Conservation (phyloP, 2,113 vertebrate genomes). For the Hoplias malabaricus region DNA sequence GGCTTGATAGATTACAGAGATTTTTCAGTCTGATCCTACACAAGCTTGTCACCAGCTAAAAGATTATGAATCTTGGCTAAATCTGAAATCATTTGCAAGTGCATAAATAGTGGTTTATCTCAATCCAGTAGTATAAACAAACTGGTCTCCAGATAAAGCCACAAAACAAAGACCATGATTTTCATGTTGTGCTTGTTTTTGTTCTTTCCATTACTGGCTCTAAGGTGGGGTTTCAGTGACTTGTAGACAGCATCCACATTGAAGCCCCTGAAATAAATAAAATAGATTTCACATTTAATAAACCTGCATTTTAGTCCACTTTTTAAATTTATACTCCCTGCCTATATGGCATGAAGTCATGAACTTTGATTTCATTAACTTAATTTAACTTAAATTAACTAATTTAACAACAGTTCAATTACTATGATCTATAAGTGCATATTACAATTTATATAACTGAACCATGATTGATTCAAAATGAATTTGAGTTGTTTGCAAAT, state of each 20-base stretch:
- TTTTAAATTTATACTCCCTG: not conserved
- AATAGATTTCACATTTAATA: not conserved
- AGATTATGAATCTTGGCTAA: not conserved
- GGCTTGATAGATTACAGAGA: not conserved
- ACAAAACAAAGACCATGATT: not conserved
- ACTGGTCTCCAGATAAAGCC: not conserved
- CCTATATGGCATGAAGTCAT: not conserved
- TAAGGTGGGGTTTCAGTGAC: not conserved
- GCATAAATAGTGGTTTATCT: conserved; percentile 3
- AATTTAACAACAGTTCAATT: no score
- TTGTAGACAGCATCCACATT: not conserved
- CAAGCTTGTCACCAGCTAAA: not conserved
- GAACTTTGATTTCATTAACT: not conserved
- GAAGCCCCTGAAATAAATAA: not conserved
- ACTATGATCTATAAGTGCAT: not conserved
- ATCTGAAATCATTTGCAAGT: not conserved
- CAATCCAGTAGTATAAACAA: conserved; percentile 1
- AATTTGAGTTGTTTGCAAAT: no score
- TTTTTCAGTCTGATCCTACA: not conserved
- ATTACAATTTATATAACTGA: not conserved
- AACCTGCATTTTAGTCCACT: not conserved
- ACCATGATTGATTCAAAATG: not conserved
- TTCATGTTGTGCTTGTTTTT: conserved; percentile 16
- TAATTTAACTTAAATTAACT: no score
- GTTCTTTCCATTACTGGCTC: conserved; percentile 6